phyloP scores from a whole-genome alignment of 2,113 vertebrate species.

The Zeus faber region DNA sequence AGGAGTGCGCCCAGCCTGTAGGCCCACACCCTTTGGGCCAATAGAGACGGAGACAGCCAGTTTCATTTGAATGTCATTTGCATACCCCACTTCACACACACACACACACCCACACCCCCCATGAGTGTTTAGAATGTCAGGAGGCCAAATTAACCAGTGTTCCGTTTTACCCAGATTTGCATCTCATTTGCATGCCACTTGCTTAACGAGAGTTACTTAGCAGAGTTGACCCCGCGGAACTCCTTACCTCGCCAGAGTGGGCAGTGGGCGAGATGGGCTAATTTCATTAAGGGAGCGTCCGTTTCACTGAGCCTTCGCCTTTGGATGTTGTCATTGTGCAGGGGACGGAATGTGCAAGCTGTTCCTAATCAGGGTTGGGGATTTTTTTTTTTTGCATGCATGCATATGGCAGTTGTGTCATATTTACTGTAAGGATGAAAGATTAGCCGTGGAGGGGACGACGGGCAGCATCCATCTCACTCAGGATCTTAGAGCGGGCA shows the following conservation, averaged over 20 bases:
- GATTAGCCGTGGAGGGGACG: constrained; percentile 69
- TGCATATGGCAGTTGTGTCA: constrained; percentile 72
- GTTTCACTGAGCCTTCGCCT: constrained; percentile 60
- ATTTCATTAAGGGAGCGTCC: constrained; percentile 72
- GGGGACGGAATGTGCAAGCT: constrained; percentile 67
- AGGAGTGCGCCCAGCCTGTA: constrained; percentile 33
- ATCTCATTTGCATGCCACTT: constrained; percentile 76
- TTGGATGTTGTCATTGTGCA: constrained; percentile 69
- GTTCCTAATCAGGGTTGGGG: constrained; percentile 75
- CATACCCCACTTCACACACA: too few species aligned
- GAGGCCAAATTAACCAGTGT: constrained; percentile 80
- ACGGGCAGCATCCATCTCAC: constrained; percentile 74
- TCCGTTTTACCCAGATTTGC: constrained; percentile 72
- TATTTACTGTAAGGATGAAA: constrained; percentile 79
- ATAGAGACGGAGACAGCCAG: constrained; percentile 48
- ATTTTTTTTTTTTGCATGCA: constrained; percentile 40
- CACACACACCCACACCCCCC: constrained; percentile 60
- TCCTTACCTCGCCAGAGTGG: constrained; percentile 50
- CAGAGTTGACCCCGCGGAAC: constrained; percentile 67
- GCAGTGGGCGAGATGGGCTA: constrained; percentile 60
- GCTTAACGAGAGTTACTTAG: constrained; percentile 73
- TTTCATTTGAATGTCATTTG: constrained; percentile 79
- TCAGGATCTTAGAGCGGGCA: constrained; percentile 63
- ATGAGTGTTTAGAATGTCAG: constrained; percentile 77
- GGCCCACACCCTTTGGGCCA: constrained; percentile 45